Evolutionary conservation across 2,113 vertebrate genomes (phyloP).

Genomic region (Platichthys flesus): DNA sequence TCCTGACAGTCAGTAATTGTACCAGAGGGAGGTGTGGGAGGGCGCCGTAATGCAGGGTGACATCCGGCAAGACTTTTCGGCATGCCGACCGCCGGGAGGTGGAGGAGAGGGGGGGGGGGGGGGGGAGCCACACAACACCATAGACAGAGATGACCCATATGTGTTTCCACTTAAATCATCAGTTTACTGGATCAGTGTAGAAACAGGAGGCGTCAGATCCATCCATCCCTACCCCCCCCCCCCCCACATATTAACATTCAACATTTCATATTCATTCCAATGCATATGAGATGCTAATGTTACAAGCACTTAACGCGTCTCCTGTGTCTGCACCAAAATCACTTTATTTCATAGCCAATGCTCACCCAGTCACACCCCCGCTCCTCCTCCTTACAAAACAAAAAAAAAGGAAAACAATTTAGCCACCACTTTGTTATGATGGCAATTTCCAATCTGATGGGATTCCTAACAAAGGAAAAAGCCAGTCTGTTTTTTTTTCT

Average conservation of each 20-base stretch:
- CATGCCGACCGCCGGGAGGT: slow-evolving; percentile 24
- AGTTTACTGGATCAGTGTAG: not conserved
- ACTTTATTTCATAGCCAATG: slow-evolving; percentile 47
- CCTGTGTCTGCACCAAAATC: slow-evolving; percentile 35
- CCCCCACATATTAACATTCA: not conserved
- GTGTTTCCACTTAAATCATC: slow-evolving; percentile 24
- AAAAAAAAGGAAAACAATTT: slow-evolving; percentile 41
- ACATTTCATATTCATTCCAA: slow-evolving; percentile 7
- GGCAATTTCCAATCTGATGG: slow-evolving; percentile 64
- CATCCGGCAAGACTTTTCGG: slow-evolving; percentile 60
- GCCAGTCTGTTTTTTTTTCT: slow-evolving; percentile 16
- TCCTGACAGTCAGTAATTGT: slow-evolving; percentile 71
- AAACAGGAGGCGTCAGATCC: not conserved
- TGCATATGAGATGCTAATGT: slow-evolving; percentile 38
- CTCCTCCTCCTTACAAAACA: slow-evolving; percentile 4
- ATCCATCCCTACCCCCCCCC: not conserved
- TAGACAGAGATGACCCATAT: slow-evolving; percentile 36
- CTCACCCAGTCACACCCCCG: slow-evolving; percentile 6
- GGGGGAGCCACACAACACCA: slow-evolving; percentile 10
- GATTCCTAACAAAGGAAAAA: slow-evolving; percentile 58
- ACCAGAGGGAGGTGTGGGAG: slow-evolving; percentile 68
- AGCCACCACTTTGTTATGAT: slow-evolving; percentile 64
- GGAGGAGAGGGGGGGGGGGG: not conserved
- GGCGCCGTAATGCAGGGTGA: slow-evolving; percentile 65
- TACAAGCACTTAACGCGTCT: slow-evolving; percentile 18